Base-by-base conservation (phyloP, 1,140 invertebrate genomes). In the Eriosoma lanigerum region DNA sequence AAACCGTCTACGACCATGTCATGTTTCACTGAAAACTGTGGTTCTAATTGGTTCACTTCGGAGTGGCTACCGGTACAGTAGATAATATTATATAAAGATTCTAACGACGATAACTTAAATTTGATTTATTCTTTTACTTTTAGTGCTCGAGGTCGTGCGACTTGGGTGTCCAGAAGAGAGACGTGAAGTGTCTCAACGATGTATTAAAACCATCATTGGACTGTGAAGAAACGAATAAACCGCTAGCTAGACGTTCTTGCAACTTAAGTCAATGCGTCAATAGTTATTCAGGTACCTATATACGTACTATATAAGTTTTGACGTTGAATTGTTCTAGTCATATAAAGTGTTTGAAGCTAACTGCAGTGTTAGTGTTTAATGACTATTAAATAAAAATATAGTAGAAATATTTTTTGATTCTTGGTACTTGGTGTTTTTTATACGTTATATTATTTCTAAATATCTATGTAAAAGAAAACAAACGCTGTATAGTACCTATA, bases 141-240 rank as follows among this genome's bases (percentile, higher is more conserved):
- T 52, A 88, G 85, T 90, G 90, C 82, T 88, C 89, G 1, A 87
- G 86, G 83, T 84, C 87, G 0, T 91, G 91, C 83, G 89, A 89
- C 54, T 87, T 87, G 46, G 91, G 91, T 15, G 85, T 86, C 6
- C 91, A 92, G 82, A 87, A 87, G 26, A 85, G 91, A 83, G 86
- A 88, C 44, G 86, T 91, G 0, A 88, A 86, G 80, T 92, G 91
- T 83, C 81, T 92, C 78, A 88, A 89, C 82, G 86, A 88, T 50
- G 85, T 88, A 44, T 86, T 86, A 50, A 85, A 84, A 82, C 83
- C 84, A 50, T 86, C 83, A 21, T 87, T 85, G 19, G 85, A 83
- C 73, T 92, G 91, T 82, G 85, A 87, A 19, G 89, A 90, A 72
- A 85, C 87, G 1, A 84, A 87, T 26, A 87, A 88, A 70, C 91